A percentile compares a stretch with the other conserved stretches of the same genome.
Evolutionary conservation across 1,140 invertebrate species (phyloP).

Genomic region (Monomorium pharaonis): DNA sequence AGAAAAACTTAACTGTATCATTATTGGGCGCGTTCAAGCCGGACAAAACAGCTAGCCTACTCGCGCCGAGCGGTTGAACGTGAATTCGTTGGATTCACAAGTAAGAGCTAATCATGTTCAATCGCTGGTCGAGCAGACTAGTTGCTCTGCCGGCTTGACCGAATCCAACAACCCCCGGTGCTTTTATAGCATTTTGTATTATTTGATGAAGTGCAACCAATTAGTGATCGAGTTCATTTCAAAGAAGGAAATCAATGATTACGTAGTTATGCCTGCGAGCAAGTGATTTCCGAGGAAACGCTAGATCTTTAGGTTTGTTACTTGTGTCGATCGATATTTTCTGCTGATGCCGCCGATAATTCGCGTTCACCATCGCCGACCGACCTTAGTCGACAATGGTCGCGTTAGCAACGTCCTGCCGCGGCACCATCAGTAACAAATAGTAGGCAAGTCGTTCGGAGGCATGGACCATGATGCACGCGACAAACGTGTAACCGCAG

Average conservation of each 20-base stretch:
- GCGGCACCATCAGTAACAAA: conserved; percentile 51
- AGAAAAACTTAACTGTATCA: neutral
- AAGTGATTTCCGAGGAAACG: neutral
- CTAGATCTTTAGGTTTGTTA: neutral
- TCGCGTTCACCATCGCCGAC: conserved; percentile 14
- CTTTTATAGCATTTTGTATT: neutral
- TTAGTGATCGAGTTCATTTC: neutral
- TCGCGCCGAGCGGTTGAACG: no score
- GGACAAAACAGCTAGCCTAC: no score
- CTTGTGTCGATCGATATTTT: conserved; percentile 30
- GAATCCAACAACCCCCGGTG: neutral
- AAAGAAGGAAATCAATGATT: neutral
- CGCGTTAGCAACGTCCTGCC: conserved; percentile 29
- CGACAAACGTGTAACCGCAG: conserved; percentile 58
- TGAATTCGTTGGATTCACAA: no score
- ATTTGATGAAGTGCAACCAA: conserved; percentile 5
- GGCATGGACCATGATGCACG: conserved; percentile 44
- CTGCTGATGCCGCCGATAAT: neutral
- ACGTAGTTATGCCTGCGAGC: neutral
- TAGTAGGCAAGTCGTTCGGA: conserved; percentile 16
- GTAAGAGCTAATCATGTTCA: no score
- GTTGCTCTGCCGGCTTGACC: no score
- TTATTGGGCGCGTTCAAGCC: no score
- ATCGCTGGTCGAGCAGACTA: no score
- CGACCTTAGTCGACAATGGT: conserved; percentile 9